Percentiles rank a stretch among this genome's conserved stretches.
These are phyloP conservation scores for Asteroscopus sphinx DNA, from an alignment of 2,888 invertebrate genomes.

Conservation along the genomic window DNA sequence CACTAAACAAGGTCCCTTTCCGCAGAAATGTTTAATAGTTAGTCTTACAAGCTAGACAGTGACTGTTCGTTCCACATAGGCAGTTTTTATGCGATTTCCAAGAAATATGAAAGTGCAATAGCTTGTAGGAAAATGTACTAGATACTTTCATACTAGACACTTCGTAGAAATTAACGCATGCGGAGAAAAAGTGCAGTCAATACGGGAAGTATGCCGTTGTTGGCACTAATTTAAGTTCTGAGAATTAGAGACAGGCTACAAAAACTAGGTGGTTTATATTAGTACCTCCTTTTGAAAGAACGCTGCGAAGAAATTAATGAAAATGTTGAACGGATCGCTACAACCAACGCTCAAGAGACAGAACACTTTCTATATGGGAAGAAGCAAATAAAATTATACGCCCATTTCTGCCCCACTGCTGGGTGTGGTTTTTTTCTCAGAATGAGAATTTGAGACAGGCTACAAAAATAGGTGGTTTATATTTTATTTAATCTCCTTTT, in stretches of 20 bases:
- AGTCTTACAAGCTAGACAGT: constrained; percentile 8
- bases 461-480: too few species aligned
- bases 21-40: too few species aligned
- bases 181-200: constrained; percentile 31
- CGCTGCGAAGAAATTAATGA: too few species aligned
- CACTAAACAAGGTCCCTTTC: too few species aligned
- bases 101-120: constrained; percentile 52
- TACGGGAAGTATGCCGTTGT: constrained; percentile 22
- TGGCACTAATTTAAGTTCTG: constrained; percentile 20
- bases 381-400: too few species aligned
- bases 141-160: constrained; percentile 26
- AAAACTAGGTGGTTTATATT: constrained; percentile 27
- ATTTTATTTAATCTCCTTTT: too few species aligned
- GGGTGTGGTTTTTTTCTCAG: too few species aligned
- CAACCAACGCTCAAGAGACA: too few species aligned
- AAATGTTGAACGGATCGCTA: too few species aligned
- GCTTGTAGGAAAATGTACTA: constrained; percentile 29
- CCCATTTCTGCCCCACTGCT: too few species aligned
- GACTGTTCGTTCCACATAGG: constrained; percentile 7
- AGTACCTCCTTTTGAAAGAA: background rate
- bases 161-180: constrained; percentile 19
- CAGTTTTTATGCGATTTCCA: constrained; percentile 39
- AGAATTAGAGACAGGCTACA: constrained; percentile 7
- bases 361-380: too few species aligned
- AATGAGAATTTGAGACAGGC: too few species aligned